A percentile compares a stretch with the other conserved stretches of the same genome.
phyloP scores from a whole-genome alignment of 64 coral and sea anemone genomes.

The Catalaphyllia jardinei region DNA sequence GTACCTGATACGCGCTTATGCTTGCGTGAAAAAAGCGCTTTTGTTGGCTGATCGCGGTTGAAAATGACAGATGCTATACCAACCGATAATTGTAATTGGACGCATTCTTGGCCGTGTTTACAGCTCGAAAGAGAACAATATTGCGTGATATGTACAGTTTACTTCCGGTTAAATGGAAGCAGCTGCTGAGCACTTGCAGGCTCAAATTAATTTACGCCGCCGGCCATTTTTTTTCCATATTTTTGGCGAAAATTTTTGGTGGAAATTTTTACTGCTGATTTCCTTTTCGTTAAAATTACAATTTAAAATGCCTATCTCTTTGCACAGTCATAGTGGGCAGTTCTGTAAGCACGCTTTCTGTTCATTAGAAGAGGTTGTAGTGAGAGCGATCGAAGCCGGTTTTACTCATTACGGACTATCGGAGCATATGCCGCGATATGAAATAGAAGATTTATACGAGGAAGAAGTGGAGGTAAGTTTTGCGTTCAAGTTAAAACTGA shows the following conservation, averaged over 20 bases:
- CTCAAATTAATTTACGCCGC: background rate
- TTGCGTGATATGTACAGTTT: slow-evolving; percentile 28
- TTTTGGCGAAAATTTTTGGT: too few relatives aligned
- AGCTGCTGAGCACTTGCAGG: background rate
- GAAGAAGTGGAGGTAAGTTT: slow-evolving; percentile 61
- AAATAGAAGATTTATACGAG: slow-evolving; percentile 55
- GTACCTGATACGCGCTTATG: slow-evolving; percentile 78
- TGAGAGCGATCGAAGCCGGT: slow-evolving; percentile 59
- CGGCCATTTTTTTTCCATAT: too few relatives aligned
- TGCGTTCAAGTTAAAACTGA: background rate
- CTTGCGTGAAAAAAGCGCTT: slow-evolving; percentile 96
- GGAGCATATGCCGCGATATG: slow-evolving; percentile 77
- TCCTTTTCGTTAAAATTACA: too few relatives aligned
- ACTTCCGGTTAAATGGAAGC: slow-evolving; percentile 24
- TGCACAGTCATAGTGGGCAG: slow-evolving; percentile 78
- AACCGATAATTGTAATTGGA: slow-evolving; percentile 84
- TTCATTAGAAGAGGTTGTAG: slow-evolving; percentile 62
- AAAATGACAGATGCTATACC: slow-evolving; percentile 98
- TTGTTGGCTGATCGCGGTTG: slow-evolving; percentile 89
- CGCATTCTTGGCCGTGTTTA: slow-evolving; percentile 32
- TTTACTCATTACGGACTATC: slow-evolving; percentile 78
- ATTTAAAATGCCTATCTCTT: slow-evolving; percentile 69
- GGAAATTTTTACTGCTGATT: too few relatives aligned
- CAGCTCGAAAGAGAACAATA: slow-evolving; percentile 42
- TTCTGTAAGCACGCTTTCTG: slow-evolving; percentile 83